Evolutionary conservation across 1,140 invertebrate genomes (phyloP), one percentile per base, ranked within the genome.

Genomic region (Antheraea mylitta): DNA sequence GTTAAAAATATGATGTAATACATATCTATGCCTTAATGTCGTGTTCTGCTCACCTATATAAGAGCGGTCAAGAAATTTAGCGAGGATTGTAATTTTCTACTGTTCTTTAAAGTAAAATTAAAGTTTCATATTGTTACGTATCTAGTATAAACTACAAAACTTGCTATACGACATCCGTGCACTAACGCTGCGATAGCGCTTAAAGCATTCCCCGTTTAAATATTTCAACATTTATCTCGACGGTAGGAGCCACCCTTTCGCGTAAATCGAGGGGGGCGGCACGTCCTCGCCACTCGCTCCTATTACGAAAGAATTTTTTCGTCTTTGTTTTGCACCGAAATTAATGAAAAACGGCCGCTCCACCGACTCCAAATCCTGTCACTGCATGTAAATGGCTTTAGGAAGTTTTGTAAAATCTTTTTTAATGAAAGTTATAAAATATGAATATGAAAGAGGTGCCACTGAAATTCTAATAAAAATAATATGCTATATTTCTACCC

Each of bases 151-250:
- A 10, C 38, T 42, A 11, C 7, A 10, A 1, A 30, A 8, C 38
- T 42, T 42, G 11, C 38, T 42, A 42, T 42, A 42, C 38, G 38
- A 42, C 38, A 42, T 42, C 11, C 38, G 22, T 42, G 38, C 11
- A 42, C 2, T 42, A 42, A 42, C 38, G 11, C 7, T 42, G 38
- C 38, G 8, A 6, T 75, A 80, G 76, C 80, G 74, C 80, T 83
- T 71, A 79, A 80, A 78, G 72, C 69, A 70, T 75, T 76, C 42
- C 80, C 79, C 78, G 80, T 84, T 86, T 82, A 81, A 86, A 84
- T 86, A 83, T 84, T 86, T 80, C 75, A 79, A 70, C 75, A 70
- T 80, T 77, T 78, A 83, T 83, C 79, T 75, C 72, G 72, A 67
- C 53, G 59, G 66, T 61, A 48, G 68, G 67, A 64, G 30, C 58